Base-by-base conservation (phyloP, 2,113 vertebrate genomes). In the Proterorhinus semilunaris region DNA sequence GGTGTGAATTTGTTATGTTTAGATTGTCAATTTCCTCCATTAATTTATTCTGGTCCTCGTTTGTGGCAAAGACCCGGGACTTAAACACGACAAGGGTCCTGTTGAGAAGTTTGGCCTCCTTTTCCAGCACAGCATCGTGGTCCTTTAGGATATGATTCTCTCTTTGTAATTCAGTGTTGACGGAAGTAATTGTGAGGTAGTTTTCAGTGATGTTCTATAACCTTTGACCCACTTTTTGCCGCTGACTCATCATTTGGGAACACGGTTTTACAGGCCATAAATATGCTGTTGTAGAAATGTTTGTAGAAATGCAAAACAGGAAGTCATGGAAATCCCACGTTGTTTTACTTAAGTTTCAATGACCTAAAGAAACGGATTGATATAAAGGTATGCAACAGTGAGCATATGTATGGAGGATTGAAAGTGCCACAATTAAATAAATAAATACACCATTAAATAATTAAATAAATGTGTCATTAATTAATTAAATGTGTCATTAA, bases 201-300 rank as follows among this genome's bases (percentile, higher is more conserved):
- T 57, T 27, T 9, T 66, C 53, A 3, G 71, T 87, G 50, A 82
- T 52, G 65, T 80, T 83, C 69, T 36, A 36, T 36, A 47, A 47
- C 17, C 21, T 12, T 17, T 36, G 54, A 57, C 54, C 54, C 21
- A 57, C 17, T 57, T 57, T 55, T 57, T 9, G 54, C 8, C 21
- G 4, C 17, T 12, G 54, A 57, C 54, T 12, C 10, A 10, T 2
- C 54, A 36, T 36, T 57, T 36, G 21, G 54, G 10, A 57, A 36
- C n/a, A 54, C 16, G 7, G 46, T 47, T 54, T 9, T 21, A 55
- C 53, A 53, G 27, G 27, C 27, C 27, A 36, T 36, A 3, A 36
- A 36, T 16, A 16, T 53, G n/a, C 7, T 52, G 8, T 27, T 54
- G 2, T 10, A 54, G 50, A 5, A 1, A 7, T 13, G 3, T 9